phyloP scores from a whole-genome alignment of 2,797 vertebrate genomes.

The Cirrhinus molitorella region DNA sequence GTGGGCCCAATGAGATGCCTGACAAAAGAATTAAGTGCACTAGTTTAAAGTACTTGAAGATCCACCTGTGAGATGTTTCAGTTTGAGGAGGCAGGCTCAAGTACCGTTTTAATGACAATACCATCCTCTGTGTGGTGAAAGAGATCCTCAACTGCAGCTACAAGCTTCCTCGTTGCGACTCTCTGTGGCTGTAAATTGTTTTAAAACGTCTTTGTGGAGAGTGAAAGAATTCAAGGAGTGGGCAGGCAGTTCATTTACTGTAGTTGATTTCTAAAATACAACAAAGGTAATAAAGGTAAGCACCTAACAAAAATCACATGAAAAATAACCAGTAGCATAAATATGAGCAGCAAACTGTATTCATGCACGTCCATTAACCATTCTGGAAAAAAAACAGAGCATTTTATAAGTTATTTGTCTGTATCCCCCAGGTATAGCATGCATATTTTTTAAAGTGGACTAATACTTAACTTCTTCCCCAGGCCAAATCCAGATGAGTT shows the following conservation, averaged over 20 bases:
- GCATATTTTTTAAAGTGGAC: constrained; percentile 34
- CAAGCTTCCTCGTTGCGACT: constrained; percentile 72
- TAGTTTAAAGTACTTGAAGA: constrained; percentile 1
- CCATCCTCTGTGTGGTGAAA: constrained; percentile 65
- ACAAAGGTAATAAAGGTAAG: neutral
- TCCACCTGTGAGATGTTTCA: constrained; percentile 39
- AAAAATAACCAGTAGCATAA: constrained; percentile 1
- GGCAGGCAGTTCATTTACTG: neutral
- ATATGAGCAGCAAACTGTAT: neutral
- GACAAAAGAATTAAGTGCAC: constrained; percentile 5
- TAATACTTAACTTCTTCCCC: constrained; percentile 32
- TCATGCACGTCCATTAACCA: neutral
- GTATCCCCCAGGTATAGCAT: constrained; percentile 29
- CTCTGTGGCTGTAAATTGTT: constrained; percentile 71
- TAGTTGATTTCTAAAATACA: neutral
- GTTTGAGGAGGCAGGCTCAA: constrained; percentile 34
- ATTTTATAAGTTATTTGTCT: neutral
- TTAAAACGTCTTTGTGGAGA: constrained; percentile 67
- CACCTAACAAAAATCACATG: neutral
- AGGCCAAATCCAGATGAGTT: constrained; percentile 10
- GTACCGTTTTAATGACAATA: constrained; percentile 64
- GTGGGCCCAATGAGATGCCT: neutral
- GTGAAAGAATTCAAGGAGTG: constrained; percentile 41
- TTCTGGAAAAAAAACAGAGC: neutral
- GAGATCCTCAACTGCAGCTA: constrained; percentile 60